Evolutionary conservation across 2,797 vertebrate species (phyloP), one percentile per base, ranked within the genome.

Genomic region (Heterohyrax brucei): DNA sequence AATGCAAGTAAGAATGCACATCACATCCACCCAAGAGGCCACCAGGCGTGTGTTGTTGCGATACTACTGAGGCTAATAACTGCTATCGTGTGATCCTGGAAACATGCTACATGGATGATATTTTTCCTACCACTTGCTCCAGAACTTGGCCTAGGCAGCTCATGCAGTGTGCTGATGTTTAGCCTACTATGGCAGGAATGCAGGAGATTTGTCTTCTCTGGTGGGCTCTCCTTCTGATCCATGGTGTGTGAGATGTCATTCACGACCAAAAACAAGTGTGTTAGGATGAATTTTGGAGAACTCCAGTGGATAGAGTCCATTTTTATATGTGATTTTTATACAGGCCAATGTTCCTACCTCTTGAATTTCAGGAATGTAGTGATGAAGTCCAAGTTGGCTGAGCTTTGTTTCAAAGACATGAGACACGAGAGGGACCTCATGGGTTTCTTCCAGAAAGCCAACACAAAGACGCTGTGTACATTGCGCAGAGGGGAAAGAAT

Each of bases 341-440:
- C 46, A 89, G 6, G 62, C 39, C 46, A 53, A 68, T 24, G 39
- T 68, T 91, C 89, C 56, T 7, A 30, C 33, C 12, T 93, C 22
- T 14, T 80, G 44, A 80, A 80, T 87, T 76, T 92, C 59, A 87
- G 50, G 73, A 95, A 87, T 84, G 28, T 50, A 33, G 72, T 33
- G 64, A 61, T 84, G 61, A 95, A 87, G 61, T 94, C 89, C 87
- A 24, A 77, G 77, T 72, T 84, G 88, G 66, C 48, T 2, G 21
- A 90, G 44, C 46, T 80, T 93, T 72, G 70, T 59, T 77, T 80
- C 68, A 90, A 94, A 62, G n/a, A 90, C 14, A 30, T 14, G 28
- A 87, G 33, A 77, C 30, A 61, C 46, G 78, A 83, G 19, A 90
- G 61, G 84, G 73, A 2, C 19, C 44, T 46, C 53, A 28, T 84